Conservation (phyloP, 2,113 vertebrate genomes). For the Corythornis cristatus region DNA sequence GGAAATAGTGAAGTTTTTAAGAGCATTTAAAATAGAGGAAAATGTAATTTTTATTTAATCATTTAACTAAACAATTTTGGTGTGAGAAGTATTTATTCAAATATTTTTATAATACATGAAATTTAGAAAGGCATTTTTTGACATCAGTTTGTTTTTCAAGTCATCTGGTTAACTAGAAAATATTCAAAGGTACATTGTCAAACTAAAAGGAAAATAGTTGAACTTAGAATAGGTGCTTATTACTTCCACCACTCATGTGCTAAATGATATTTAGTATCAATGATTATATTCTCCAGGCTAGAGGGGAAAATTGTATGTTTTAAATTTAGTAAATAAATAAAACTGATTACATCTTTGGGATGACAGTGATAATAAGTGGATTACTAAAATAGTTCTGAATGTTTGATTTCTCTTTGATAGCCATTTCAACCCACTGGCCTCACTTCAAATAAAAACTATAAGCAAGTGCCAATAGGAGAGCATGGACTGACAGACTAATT, state of each 20-base stretch:
- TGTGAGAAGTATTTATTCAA: background rate
- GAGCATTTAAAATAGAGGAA: background rate
- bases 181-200: background rate
- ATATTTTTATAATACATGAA: background rate
- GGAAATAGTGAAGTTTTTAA: background rate
- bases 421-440: background rate
- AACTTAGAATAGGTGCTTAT: background rate
- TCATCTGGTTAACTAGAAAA: background rate
- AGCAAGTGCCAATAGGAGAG: background rate
- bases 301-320: background rate
- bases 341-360: background rate
- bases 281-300: background rate
- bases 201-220: background rate
- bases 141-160: background rate
- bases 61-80: background rate
- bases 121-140: background rate
- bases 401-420: background rate
- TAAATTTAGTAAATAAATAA: background rate
- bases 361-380: background rate
- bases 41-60: background rate
- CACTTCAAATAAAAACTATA: background rate
- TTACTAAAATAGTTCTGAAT: background rate
- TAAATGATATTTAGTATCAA: background rate
- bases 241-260: background rate
- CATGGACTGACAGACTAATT: background rate